A percentile compares a stretch with the other conserved stretches of the same genome.
These are phyloP conservation scores for Columbina picui DNA, from an alignment of 2,113 vertebrate genomes.

Conservation along the genomic window DNA sequence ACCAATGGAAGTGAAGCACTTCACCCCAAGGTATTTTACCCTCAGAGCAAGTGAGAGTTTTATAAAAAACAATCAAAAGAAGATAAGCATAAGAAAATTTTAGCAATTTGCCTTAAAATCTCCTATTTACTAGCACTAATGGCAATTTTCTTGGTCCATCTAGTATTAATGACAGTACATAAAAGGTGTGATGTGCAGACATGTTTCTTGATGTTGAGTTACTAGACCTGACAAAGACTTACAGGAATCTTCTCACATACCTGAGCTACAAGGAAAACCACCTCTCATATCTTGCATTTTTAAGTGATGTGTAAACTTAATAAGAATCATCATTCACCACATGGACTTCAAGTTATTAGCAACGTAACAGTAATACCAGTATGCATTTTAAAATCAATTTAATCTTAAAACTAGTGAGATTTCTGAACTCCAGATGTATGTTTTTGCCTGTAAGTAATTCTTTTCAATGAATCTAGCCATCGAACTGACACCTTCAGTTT, in stretches of 20 bases:
- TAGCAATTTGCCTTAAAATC: not conserved
- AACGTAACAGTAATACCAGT: not conserved
- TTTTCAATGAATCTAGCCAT: not conserved
- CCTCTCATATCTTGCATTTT: not conserved
- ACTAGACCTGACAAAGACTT: not conserved
- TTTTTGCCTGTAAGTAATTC: not conserved
- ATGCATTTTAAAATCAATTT: not conserved
- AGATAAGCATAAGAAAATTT: not conserved
- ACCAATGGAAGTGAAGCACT: not conserved
- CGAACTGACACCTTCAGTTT: not conserved
- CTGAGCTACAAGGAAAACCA: not conserved
- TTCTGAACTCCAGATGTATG: not conserved
- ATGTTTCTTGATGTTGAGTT: not conserved
- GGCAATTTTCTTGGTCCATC: not conserved
- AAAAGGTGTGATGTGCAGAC: not conserved
- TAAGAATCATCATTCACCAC: accelerated
- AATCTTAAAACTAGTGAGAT: not conserved
- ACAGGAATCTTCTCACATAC: not conserved
- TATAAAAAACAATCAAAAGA: not conserved
- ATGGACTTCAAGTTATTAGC: not conserved
- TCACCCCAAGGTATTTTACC: not conserved
- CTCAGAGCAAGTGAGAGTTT: not conserved
- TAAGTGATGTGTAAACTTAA: not conserved
- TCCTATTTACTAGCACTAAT: not conserved
- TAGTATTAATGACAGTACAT: not conserved